A percentile compares a stretch with the other conserved stretches of the same genome.
These are phyloP conservation scores for Huso huso DNA, from an alignment of 2,797 vertebrate species.

Conservation along the genomic window DNA sequence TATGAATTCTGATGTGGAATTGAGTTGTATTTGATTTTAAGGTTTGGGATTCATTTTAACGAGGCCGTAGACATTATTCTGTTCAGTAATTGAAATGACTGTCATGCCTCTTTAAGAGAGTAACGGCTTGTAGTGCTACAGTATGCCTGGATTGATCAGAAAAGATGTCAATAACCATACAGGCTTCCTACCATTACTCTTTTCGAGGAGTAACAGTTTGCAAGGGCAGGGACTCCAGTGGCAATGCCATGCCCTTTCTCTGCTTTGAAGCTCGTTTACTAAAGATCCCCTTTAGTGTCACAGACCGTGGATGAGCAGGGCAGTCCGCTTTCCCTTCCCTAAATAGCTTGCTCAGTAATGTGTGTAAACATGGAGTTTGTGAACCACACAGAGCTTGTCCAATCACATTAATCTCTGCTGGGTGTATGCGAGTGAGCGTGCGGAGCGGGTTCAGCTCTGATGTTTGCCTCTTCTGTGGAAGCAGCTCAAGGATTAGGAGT, in stretches of 20 bases:
- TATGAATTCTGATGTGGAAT: no score
- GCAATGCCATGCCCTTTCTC: neutral
- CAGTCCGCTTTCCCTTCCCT: neutral
- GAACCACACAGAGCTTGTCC: neutral
- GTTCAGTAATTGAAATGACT: no score
- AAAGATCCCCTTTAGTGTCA: neutral
- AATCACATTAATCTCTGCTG: neutral
- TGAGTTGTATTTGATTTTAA: no score
- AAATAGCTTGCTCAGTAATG: no score
- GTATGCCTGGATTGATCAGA: neutral
- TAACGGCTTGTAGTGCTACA: neutral
- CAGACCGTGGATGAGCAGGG: neutral
- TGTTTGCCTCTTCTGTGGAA: slow-evolving; percentile 20
- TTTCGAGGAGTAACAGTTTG: neutral
- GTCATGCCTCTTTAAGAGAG: no score
- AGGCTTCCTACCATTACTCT: neutral
- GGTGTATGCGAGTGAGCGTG: slow-evolving; percentile 14
- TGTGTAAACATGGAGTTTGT: no score
- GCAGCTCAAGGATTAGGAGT: slow-evolving; percentile 30
- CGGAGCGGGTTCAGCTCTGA: slow-evolving; percentile 13
- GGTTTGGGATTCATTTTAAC: no score
- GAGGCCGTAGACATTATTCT: no score
- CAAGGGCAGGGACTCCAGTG: neutral
- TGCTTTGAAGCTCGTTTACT: neutral
- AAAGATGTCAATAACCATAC: neutral